Percentiles rank a stretch among this genome's conserved stretches.
phyloP scores from a whole-genome alignment of 2,888 invertebrate genomes.

The Eupithecia tripunctaria region DNA sequence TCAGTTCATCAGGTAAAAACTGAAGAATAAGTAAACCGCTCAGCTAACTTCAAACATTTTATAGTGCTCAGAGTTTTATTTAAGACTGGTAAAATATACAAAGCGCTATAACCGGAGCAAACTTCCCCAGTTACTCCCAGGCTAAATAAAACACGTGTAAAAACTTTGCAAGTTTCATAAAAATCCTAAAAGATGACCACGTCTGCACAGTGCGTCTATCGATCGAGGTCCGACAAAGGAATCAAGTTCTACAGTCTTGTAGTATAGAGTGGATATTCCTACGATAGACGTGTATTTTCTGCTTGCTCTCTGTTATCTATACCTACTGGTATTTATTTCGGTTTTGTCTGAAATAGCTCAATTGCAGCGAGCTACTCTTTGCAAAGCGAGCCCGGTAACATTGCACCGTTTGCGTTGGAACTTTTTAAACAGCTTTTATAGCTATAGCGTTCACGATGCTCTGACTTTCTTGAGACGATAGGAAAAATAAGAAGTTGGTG shows the following conservation, averaged over 20 bases:
- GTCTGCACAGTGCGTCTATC: constrained; percentile 6
- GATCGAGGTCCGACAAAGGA: not conserved
- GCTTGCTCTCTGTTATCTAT: not conserved
- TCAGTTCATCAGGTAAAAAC: not conserved
- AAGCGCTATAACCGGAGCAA: not conserved
- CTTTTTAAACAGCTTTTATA: not conserved
- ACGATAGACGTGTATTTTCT: not conserved
- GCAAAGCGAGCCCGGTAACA: not conserved
- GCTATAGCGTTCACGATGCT: not conserved
- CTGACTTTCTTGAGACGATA: no score
- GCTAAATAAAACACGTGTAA: not conserved
- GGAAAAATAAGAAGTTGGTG: no score
- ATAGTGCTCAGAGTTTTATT: not conserved
- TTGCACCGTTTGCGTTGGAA: not conserved
- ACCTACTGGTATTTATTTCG: not conserved
- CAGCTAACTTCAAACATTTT: not conserved
- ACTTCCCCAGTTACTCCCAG: not conserved
- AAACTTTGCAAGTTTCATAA: constrained; percentile 1
- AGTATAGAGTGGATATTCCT: not conserved
- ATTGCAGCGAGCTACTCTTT: not conserved
- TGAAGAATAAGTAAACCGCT: not conserved
- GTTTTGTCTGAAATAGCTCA: not conserved
- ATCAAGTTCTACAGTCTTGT: not conserved
- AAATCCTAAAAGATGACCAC: not conserved
- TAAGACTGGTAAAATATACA: not conserved